phyloP scores from a whole-genome alignment of 2,113 vertebrate genomes.

The Excalfactoria chinensis region DNA sequence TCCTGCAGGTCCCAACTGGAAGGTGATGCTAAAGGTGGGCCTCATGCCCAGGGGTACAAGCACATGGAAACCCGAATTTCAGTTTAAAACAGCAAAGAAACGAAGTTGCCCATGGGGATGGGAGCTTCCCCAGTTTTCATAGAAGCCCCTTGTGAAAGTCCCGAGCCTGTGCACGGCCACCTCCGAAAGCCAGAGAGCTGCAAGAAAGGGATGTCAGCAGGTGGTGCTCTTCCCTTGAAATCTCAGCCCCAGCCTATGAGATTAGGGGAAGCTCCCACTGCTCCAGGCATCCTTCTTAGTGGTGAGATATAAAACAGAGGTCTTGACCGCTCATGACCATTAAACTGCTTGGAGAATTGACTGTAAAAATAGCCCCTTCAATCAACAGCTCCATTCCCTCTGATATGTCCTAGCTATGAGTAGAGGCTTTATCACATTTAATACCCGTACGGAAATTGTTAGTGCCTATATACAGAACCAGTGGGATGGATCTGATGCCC shows the following conservation, averaged over 20 bases:
- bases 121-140: neutral
- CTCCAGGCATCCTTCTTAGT: neutral
- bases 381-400: neutral
- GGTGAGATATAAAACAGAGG: neutral
- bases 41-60: accelerated
- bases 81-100: neutral
- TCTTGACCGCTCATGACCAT: neutral
- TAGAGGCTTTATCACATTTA: neutral
- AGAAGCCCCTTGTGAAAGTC: neutral
- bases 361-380: neutral
- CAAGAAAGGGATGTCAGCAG: neutral
- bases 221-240: constrained; percentile 33
- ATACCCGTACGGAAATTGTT: neutral
- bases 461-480: neutral
- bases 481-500: neutral
- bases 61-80: neutral
- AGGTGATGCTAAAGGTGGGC: neutral
- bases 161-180: neutral
- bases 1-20: neutral
- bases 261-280: accelerated
- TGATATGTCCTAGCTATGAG: accelerated
- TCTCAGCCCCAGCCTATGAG: neutral
- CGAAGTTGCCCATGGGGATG: accelerated
- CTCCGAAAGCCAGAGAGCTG: accelerated
- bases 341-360: neutral